Evolutionary conservation across 2,797 vertebrate genomes (phyloP), one percentile per base, ranked within the genome.

Genomic region (Falco peregrinus): DNA sequence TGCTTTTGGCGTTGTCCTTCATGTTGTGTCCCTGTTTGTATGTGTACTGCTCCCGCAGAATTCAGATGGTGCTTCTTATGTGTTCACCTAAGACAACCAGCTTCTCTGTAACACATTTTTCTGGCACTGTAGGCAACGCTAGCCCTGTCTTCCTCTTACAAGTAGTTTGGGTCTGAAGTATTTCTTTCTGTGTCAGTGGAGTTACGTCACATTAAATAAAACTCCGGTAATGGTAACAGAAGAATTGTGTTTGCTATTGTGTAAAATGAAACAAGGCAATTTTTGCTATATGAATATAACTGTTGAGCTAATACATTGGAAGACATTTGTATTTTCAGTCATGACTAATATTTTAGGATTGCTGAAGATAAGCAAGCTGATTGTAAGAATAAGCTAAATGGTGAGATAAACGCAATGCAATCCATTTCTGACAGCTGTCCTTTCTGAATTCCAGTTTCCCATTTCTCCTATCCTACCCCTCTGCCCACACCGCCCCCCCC

Each of bases 11-110:
- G 5, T n/a, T 56, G 14, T 16, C 29, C 35, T 47, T 82, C 18
- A 3, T 6, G 13, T 45, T 74, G 21, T 39, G 39, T 41, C 31
- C 22, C 37, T 1, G 1, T 77, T 76, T 48, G 12, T 63, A 35
- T 1, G 2, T 37, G 41, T 7, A 26, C 18, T 0, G 0, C 16
- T 70, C 25, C 41, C 2, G 3, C n/a, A 56, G 15, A 56, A 39
- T 79, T 81, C 59, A 51, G 41, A 16, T 0, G 0, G 9, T 0
- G 2, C 5, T 84, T 39, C 68, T 29, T 63, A 17, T 0, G 3
- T 21, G 25, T 41, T 17, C 13, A 16, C 13, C 56, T 37, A 26
- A 63, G 48, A 60, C 24, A 61, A 21, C 19, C 41, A 81, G 28
- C 31, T 84, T 92, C 69, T 53, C 45, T 39, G 22, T 60, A 31